Evolutionary conservation across 2,888 invertebrate genomes (phyloP), one percentile per base, ranked within the genome.

Genomic region (Alsophila aescularia): DNA sequence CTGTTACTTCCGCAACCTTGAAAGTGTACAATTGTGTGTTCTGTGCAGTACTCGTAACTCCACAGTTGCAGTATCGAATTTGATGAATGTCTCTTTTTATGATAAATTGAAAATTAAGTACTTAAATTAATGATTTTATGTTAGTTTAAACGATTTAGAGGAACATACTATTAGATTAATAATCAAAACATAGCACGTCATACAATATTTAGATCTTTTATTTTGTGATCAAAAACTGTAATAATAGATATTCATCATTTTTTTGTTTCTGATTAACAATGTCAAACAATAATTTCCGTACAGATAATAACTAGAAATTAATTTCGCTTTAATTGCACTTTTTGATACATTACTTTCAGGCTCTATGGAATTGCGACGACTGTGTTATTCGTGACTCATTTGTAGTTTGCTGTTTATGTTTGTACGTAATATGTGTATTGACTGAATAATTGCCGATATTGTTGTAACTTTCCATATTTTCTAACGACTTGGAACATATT

Each of bases 351-450:
- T 34, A 29, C 18, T 14, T 36, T 29, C 9, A 54, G 72, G 81
- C 79, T 83, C 87, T 87, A 82, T 90, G 90, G 90, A 88, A 78
- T 90, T 91, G 90, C 90, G 90, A 90, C 75, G 87, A 90, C 90
- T 90, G 90, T 89, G 72, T 67, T 79, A 76, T 79, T 86, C 85
- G 87, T 90, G 83, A 81, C 74, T 87, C 84, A 89, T 90, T 84
- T 76, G 90, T 90, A 90, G 90, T 85, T 90, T 88, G 89, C 83
- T 89, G 87, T 92, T 85, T 87, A 83, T 90, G 86, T 56, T 32
- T 42, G 40, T 91, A 85, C 87, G 87, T 92, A 87, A 70, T 87
- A 83, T 91, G 85, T 92, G 87, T 92, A 85, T 85, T 80, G 83
- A 84, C 75, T 83, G 77, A 82, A 82, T 85, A 79, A 83, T 79